Evolutionary conservation across 2,888 invertebrate genomes (phyloP).

Genomic region (Mongoloraphidia duomilia): DNA sequence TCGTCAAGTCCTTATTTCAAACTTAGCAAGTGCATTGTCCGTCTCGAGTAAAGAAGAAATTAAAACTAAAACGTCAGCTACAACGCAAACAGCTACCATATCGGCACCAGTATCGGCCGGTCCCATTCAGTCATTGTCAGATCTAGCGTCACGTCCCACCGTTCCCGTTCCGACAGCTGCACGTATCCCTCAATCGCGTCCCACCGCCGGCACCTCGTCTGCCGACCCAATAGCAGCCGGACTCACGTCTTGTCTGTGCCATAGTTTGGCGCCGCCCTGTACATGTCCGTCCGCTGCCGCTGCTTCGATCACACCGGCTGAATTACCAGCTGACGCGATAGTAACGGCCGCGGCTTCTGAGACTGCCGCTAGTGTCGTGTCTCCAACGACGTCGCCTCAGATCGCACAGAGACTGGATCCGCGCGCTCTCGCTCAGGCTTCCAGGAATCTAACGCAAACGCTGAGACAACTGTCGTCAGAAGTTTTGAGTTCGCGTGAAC

Average conservation of each 20-base stretch:
- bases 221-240: constrained; percentile 31
- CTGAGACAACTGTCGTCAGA: constrained; percentile 79
- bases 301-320: constrained; percentile 27
- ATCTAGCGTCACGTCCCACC: constrained; percentile 42
- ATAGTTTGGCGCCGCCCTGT: constrained; percentile 21
- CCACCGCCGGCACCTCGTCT: constrained; percentile 3
- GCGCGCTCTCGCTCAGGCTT: constrained; percentile 73
- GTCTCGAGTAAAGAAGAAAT: background rate
- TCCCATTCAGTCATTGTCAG: constrained; percentile 47
- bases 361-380: background rate
- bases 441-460: constrained; percentile 82
- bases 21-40: constrained; percentile 3
- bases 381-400: constrained; percentile 19
- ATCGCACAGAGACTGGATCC: constrained; percentile 19
- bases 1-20: constrained; percentile 6
- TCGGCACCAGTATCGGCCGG: constrained; percentile 22
- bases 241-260: constrained; percentile 31
- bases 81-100: constrained; percentile 22
- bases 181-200: constrained; percentile 9
- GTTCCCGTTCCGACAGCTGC: constrained; percentile 24
- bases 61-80: constrained; percentile 1
- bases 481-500: constrained; percentile 50
- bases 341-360: constrained; percentile 10
- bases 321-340: constrained; percentile 9
- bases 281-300: constrained; percentile 22